A percentile compares a stretch with the other conserved stretches of the same genome.
phyloP scores from a whole-genome alignment of 35 echinoderm and acorn worm species.

The Diadema setosum region DNA sequence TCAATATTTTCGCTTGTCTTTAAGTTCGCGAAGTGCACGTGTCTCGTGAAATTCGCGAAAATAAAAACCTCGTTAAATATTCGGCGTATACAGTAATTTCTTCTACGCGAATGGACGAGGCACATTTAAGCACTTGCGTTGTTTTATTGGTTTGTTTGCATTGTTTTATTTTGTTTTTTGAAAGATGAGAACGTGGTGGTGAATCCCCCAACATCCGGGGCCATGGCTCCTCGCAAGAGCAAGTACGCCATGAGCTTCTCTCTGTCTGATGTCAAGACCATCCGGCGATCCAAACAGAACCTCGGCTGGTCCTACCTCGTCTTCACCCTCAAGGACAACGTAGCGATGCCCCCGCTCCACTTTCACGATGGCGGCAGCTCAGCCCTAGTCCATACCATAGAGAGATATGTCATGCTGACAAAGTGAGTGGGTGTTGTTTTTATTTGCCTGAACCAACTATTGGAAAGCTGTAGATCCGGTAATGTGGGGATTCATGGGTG shows the following conservation, averaged over 20 bases:
- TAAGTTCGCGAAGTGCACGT: too few relatives aligned
- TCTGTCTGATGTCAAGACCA: slow-evolving; percentile 67
- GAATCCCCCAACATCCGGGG: neutral
- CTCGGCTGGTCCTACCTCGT: slow-evolving; percentile 94
- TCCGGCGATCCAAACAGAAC: slow-evolving; percentile 74
- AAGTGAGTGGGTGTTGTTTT: too few relatives aligned
- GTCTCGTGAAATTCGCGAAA: too few relatives aligned
- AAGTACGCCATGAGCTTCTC: slow-evolving; percentile 70
- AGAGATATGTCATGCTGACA: slow-evolving; percentile 83
- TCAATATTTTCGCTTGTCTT: too few relatives aligned
- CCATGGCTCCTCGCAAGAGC: slow-evolving; percentile 33
- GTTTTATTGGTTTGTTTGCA: neutral
- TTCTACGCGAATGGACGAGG: too few relatives aligned
- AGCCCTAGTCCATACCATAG: slow-evolving; percentile 55
- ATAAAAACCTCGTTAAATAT: too few relatives aligned
- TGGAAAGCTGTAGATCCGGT: too few relatives aligned
- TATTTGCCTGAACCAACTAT: too few relatives aligned
- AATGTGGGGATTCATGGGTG: too few relatives aligned
- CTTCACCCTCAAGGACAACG: slow-evolving; percentile 75
- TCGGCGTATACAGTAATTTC: too few relatives aligned
- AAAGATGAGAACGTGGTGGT: neutral
- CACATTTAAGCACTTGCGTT: too few relatives aligned
- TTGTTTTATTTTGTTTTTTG: neutral
- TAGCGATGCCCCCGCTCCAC: slow-evolving; percentile 82
- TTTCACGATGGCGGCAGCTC: slow-evolving; percentile 95